These are phyloP conservation scores for Megalurothrips usitatus DNA, from an alignment of 2,888 invertebrate genomes.

Conservation along the genomic window DNA sequence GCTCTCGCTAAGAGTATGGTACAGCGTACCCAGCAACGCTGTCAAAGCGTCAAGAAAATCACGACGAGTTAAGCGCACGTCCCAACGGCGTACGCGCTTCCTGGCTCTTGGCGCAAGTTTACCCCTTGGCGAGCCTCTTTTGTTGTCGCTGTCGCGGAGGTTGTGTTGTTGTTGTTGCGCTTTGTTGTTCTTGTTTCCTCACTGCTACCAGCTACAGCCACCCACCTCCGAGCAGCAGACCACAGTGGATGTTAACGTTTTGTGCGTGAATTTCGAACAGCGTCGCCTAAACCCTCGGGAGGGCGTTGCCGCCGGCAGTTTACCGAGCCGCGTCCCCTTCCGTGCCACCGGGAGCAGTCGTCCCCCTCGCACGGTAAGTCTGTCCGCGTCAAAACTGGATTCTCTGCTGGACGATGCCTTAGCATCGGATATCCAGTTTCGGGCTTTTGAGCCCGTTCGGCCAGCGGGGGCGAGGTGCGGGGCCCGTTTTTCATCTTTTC, in stretches of 20 bases:
- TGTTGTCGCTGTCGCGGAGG: neutral
- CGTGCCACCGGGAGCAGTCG: too few species aligned
- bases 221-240: neutral
- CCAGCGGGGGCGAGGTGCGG: too few species aligned
- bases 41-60: too few species aligned
- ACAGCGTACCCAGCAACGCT: too few species aligned
- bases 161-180: neutral
- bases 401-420: neutral
- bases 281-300: neutral
- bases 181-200: neutral
- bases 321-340: too few species aligned
- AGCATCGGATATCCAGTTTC: too few species aligned
- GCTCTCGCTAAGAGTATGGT: too few species aligned
- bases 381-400: neutral
- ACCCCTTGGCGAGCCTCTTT: neutral
- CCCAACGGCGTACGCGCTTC: too few species aligned
- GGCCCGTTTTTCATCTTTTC: too few species aligned
- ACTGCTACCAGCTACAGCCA: constrained; percentile 11
- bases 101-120: neutral
- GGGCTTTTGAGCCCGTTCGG: too few species aligned
- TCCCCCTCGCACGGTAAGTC: neutral
- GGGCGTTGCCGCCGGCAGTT: too few species aligned
- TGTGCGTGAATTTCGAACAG: neutral
- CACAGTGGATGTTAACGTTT: neutral
- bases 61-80: too few species aligned